A percentile compares a stretch with the other conserved stretches of the same genome.
These are phyloP conservation scores for Pitangus sulphuratus DNA, from an alignment of 2,797 vertebrate species.

Conservation along the genomic window DNA sequence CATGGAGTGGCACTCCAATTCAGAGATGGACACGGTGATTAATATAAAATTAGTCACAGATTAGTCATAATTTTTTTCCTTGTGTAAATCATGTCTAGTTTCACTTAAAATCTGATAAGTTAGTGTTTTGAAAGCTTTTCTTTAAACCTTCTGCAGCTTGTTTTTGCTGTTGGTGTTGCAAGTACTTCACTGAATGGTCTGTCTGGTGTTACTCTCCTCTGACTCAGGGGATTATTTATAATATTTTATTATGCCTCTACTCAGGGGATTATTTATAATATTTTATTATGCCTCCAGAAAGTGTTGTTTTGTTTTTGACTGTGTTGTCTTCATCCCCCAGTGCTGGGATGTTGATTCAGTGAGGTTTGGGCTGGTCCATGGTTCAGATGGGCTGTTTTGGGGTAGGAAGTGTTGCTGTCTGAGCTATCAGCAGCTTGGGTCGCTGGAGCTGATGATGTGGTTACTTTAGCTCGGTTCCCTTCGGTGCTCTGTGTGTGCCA, in stretches of 20 bases:
- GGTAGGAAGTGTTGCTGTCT: background rate
- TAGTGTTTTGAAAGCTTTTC: background rate
- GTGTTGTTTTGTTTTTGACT: background rate
- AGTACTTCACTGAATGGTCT: background rate
- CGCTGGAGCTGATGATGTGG: background rate
- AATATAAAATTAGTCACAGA: background rate
- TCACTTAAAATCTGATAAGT: background rate
- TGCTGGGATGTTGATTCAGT: background rate
- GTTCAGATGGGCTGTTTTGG: background rate
- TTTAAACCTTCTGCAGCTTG: background rate
- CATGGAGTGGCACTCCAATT: background rate
- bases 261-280: background rate
- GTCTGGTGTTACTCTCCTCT: background rate
- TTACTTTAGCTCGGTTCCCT: background rate
- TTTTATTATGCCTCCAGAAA: background rate
- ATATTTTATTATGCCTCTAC: background rate
- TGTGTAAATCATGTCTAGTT: background rate
- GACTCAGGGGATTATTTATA: background rate
- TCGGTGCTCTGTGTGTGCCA: background rate
- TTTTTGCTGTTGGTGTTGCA: background rate
- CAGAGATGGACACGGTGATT: background rate
- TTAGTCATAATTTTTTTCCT: conserved; percentile 2
- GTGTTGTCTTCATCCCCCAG: background rate
- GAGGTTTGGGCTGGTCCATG: background rate
- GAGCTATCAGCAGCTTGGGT: background rate